phyloP scores from a whole-genome alignment of 2,797 vertebrate genomes.

The Melanotaenia trifasciata region DNA sequence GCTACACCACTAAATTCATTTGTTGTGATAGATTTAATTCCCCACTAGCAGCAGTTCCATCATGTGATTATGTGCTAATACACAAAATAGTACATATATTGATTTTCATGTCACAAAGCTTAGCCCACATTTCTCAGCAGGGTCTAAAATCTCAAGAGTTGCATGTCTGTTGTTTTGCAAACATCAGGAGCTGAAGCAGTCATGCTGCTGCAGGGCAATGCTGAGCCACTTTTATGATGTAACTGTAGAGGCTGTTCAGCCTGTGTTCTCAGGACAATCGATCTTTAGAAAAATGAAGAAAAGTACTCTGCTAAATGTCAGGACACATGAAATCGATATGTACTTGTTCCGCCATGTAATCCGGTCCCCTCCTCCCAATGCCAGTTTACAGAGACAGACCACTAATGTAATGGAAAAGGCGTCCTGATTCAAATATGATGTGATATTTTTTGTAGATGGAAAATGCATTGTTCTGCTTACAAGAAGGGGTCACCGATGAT shows the following conservation, averaged over 20 bases:
- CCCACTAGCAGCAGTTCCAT: not conserved
- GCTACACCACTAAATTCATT: not conserved
- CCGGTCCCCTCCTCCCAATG: slow-evolving; percentile 17
- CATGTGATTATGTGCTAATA: slow-evolving; percentile 9
- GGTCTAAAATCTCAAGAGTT: slow-evolving; percentile 10
- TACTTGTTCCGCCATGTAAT: slow-evolving; percentile 55
- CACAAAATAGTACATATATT: slow-evolving; percentile 3
- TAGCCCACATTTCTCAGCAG: not conserved
- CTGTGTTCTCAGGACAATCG: slow-evolving; percentile 46
- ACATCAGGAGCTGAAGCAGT: slow-evolving; percentile 21
- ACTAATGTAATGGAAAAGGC: slow-evolving; percentile 54
- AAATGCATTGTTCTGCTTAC: slow-evolving; percentile 30
- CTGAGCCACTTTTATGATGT: slow-evolving; percentile 26
- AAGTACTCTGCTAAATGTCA: slow-evolving; percentile 75
- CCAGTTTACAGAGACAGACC: slow-evolving; percentile 17
- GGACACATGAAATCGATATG: slow-evolving; percentile 69
- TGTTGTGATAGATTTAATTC: slow-evolving; percentile 1
- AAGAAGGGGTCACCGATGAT: slow-evolving; percentile 31
- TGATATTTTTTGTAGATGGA: slow-evolving; percentile 48
- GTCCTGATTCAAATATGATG: slow-evolving; percentile 47
- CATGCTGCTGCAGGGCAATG: slow-evolving; percentile 3
- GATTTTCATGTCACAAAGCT: slow-evolving; percentile 11
- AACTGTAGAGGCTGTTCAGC: slow-evolving; percentile 34
- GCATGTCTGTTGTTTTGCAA: slow-evolving; percentile 27
- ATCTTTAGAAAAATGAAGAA: slow-evolving; percentile 65